These are phyloP conservation scores for Alethe castanea DNA, from an alignment of 2,113 vertebrate species.

Conservation along the genomic window DNA sequence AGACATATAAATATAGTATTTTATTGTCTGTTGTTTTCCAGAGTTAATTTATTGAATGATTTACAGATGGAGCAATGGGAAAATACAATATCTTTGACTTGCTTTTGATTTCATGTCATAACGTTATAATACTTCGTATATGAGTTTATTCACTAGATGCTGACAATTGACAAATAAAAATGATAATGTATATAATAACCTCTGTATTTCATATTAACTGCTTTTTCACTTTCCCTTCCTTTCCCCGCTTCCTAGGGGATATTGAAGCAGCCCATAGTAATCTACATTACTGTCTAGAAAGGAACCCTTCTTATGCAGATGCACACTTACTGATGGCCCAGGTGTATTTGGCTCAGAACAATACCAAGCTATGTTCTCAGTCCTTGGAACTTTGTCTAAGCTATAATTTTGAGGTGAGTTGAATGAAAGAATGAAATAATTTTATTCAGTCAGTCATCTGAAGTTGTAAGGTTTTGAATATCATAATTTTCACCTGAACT, in stretches of 20 bases:
- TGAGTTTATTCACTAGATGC: neutral
- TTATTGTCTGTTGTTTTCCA: neutral
- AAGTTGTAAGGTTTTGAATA: neutral
- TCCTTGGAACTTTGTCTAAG: slow-evolving; percentile 94
- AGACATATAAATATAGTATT: neutral
- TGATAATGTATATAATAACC: neutral
- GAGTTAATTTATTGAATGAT: neutral
- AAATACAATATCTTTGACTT: neutral
- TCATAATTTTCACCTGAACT: neutral
- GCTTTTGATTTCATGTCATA: neutral
- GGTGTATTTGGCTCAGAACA: slow-evolving; percentile 88
- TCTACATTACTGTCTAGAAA: slow-evolving; percentile 86
- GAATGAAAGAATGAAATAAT: neutral
- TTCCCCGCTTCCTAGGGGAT: slow-evolving; percentile 72
- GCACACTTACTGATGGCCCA: slow-evolving; percentile 95
- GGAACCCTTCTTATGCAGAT: slow-evolving; percentile 85
- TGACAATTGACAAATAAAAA: neutral
- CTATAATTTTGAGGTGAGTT: slow-evolving; percentile 91
- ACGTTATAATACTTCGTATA: neutral
- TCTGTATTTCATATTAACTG: neutral
- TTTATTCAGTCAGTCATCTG: neutral
- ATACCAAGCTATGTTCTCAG: slow-evolving; percentile 84
- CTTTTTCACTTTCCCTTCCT: neutral
- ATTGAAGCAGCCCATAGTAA: slow-evolving; percentile 82
- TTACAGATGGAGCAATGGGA: neutral